A percentile compares a stretch with the other conserved stretches of the same genome.
Conservation (phyloP, 2,888 invertebrate genomes). For the Drosophila nigricruria region DNA sequence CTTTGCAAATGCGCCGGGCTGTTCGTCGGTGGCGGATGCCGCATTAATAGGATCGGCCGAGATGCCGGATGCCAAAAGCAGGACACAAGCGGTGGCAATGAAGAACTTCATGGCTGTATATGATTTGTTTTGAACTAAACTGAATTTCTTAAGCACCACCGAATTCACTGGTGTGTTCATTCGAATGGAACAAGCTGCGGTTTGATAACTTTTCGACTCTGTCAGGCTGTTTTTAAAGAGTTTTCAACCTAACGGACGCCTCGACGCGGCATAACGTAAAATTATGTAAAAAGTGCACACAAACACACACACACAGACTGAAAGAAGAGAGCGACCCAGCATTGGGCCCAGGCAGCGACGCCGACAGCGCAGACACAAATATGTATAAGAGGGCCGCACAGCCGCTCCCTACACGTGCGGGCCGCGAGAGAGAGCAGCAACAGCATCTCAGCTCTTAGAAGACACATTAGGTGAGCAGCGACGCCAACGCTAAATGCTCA, state of each 20-base stretch:
- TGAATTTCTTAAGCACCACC: constrained; percentile 80
- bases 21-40: constrained; percentile 64
- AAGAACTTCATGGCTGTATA: constrained; percentile 82
- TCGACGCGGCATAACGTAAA: constrained; percentile 72
- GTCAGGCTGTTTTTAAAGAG: constrained; percentile 86
- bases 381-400: constrained; percentile 54
- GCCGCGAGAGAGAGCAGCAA: constrained; percentile 24
- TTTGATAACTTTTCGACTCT: constrained; percentile 85
- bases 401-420: constrained; percentile 60
- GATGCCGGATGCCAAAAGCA: constrained; percentile 82
- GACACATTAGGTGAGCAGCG: constrained; percentile 55
- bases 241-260: constrained; percentile 79
- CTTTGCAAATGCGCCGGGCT: constrained; percentile 86
- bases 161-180: constrained; percentile 85
- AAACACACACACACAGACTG: constrained; percentile 40
- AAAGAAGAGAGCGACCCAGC: constrained; percentile 35
- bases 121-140: constrained; percentile 52
- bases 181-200: constrained; percentile 86
- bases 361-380: constrained; percentile 40
- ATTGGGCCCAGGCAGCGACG: constrained; percentile 37
- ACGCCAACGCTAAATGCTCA: constrained; percentile 63
- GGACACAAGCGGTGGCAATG: constrained; percentile 82
- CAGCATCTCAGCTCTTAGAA: constrained; percentile 57
- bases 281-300: constrained; percentile 76
- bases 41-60: constrained; percentile 75